phyloP scores from a whole-genome alignment of 2,888 invertebrate genomes.

The Aphrophora alni region DNA sequence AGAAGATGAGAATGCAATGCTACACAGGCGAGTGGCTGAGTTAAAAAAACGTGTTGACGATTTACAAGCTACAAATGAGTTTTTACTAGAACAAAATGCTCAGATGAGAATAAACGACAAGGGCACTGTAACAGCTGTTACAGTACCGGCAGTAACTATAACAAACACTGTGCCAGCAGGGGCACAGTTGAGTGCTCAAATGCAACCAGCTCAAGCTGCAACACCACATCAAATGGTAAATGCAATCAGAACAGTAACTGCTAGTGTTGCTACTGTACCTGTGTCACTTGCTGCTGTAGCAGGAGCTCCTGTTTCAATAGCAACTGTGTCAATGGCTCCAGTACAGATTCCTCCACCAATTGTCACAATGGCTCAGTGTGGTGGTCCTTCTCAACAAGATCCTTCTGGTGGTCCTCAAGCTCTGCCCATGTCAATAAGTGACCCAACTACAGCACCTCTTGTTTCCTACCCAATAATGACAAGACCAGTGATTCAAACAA shows the following conservation, averaged over 20 bases:
- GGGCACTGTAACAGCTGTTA: constrained; percentile 62
- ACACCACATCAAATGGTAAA: constrained; percentile 60
- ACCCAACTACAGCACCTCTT: constrained; percentile 63
- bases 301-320: constrained; percentile 64
- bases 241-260: constrained; percentile 64
- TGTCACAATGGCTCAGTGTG: constrained; percentile 65
- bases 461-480: constrained; percentile 73
- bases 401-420: constrained; percentile 61
- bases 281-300: constrained; percentile 67
- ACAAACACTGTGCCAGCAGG: constrained; percentile 60
- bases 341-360: constrained; percentile 64
- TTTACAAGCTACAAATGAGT: constrained; percentile 78
- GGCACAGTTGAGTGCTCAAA: constrained; percentile 51
- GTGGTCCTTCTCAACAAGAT: constrained; percentile 49
- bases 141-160: constrained; percentile 67
- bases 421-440: constrained; percentile 64
- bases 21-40: constrained; percentile 72
- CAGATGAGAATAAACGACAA: constrained; percentile 69
- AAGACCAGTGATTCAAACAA: constrained; percentile 59
- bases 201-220: constrained; percentile 59
- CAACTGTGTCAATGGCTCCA: constrained; percentile 63
- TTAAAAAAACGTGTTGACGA: constrained; percentile 72
- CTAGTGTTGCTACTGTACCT: constrained; percentile 66
- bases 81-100: constrained; percentile 78
- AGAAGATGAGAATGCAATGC: constrained; percentile 71